Evolutionary conservation across 1,140 invertebrate genomes (phyloP), one percentile per base, ranked within the genome.

Genomic region (Grapholita molesta): DNA sequence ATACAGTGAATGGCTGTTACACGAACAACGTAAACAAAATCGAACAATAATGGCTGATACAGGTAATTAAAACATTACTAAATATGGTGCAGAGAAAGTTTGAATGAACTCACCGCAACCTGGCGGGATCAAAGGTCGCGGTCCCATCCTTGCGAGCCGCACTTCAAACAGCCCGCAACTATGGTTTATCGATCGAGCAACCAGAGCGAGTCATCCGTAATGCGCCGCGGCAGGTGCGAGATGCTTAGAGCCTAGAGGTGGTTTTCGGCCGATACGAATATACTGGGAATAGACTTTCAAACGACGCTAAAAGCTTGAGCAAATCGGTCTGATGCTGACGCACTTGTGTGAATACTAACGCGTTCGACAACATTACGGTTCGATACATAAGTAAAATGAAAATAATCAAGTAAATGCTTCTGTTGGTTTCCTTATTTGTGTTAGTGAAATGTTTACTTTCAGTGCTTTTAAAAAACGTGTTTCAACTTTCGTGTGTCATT

Each of bases 51-150:
- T 57, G 12, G 24, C 24, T 28, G 53, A 11, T 25, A 28, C 9
- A 55, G 55, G 28, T 61, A 53, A 23, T 5, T 15, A 8, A 9
- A 28, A 61, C 30, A 61, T 15, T 61, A n/a, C n/a, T 61, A 61
- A 28, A 61, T 15, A 61, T 57, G 23, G 48, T 24, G 53, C 53
- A 61, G 24, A 25, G 55, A 61, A 61, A 61, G 24, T 61, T 61
- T 61, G 25, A n/a, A 61, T 61, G 24, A 28, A 61, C 53, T 28
- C 53, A 28, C 55, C 55, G 55, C 55, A 61, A 61, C 55, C 55
- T 61, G 55, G 24, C 55, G 55, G 55, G 28, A 61, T 61, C 55
- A 61, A 61, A 61, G 55, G 55, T 61, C 25, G 55, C 55, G 55
- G 25, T 28, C 24, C 23, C 8, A 61, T 32, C 55, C 55, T 25